Base-by-base conservation (phyloP, 2,797 vertebrate species). In the Myripristis jacobus region DNA sequence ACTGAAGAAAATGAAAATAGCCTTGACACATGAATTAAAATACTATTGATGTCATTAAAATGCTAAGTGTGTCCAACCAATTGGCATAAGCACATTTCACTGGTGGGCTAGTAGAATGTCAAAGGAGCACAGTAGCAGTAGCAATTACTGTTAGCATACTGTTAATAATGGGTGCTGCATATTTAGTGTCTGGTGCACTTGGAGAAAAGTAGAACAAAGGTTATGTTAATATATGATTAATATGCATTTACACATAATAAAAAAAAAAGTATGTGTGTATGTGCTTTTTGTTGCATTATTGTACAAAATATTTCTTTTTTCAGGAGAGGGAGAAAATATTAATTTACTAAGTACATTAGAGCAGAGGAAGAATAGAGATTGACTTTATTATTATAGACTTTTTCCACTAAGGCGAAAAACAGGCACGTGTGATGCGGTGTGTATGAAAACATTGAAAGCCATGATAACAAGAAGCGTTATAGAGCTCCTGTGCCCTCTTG, bases 31-130 rank as follows among this genome's bases (percentile, higher is more conserved):
- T 80, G 88, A 85, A 92, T 91, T 92, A 92, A 92, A 89, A 92
- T 88, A 87, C 89, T 89, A 90, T 88, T 90, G 91, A 92, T 92
- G 89, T 79, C 83, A 92, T 92, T 93, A 91, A 91, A 92, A 92
- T 92, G 89, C 87, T 92, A 91, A 92, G 88, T 92, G 87, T 90
- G 89, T 87, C 90, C 88, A 80, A 88, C 84, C 89, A 92, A 92
- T 92, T 91, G 89, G 89, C 87, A 90, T 91, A 90, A 92, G 87
- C 90, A 89, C 89, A 91, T 91, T 92, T 91, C 82, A 90, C 88
- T 34, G 19, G 38, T 25, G 36, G 66, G 54, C 66, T 87, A 79
- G 81, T 76, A 85, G 84, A 90, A 91, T 90, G 91, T 90, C 91
- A 92, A 91, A 89, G 83, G 80, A 90, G 70, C 56, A 79, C 75